Evolutionary conservation across 2,797 vertebrate genomes (phyloP).

Genomic region (Tapirus indicus): DNA sequence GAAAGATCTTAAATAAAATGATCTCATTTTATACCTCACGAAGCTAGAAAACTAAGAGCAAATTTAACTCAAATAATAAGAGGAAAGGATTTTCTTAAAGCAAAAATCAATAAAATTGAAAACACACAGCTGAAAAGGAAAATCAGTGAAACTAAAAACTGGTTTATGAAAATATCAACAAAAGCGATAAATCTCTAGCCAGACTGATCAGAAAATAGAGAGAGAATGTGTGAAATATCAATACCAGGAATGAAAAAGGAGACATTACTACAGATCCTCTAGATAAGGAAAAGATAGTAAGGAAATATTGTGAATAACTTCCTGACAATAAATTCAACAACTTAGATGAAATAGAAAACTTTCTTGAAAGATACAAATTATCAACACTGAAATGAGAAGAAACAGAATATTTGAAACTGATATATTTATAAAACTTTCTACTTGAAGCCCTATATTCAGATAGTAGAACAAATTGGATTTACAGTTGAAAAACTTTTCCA

Average conservation of each 20-base stretch:
- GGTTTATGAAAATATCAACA: background rate
- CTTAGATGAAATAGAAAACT: background rate
- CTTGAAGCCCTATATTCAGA: background rate
- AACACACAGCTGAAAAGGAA: background rate
- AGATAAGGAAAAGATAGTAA: background rate
- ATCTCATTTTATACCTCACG: background rate
- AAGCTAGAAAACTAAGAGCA: background rate
- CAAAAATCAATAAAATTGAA: background rate
- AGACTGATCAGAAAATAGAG: background rate
- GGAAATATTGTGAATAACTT: background rate
- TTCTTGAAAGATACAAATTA: background rate
- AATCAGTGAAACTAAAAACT: background rate
- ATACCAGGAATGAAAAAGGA: background rate
- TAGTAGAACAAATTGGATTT: background rate
- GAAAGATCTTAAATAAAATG: background rate
- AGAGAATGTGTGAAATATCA: background rate
- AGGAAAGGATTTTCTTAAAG: background rate
- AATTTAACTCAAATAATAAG: background rate
- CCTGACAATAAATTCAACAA: background rate
- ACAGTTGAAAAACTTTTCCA: background rate
- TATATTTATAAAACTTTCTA: background rate
- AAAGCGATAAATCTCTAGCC: background rate
- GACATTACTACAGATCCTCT: background rate
- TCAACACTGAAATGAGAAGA: background rate
- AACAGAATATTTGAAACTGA: background rate